Evolutionary conservation across 2,888 invertebrate species (phyloP).

Genomic region (Gymnoscelis rufifasciata): DNA sequence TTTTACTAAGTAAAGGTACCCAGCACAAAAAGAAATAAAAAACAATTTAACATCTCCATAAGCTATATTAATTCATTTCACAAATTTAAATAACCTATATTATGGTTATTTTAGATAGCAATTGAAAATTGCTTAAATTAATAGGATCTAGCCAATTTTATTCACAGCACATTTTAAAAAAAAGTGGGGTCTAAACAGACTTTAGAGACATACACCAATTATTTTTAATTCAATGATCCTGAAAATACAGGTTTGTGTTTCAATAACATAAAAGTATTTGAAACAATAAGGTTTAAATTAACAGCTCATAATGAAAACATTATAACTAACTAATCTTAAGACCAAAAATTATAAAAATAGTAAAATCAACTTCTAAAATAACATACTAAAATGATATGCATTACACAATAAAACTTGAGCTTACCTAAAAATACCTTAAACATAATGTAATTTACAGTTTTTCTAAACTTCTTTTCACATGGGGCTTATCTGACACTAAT

Average conservation of each 20-base stretch:
- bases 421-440: constrained; percentile 30
- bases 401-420: constrained; percentile 35
- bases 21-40: constrained; percentile 60
- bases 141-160: constrained; percentile 7
- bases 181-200: too few relatives aligned
- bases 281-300: too few relatives aligned
- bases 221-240: too few relatives aligned
- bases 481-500: neutral
- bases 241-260: too few relatives aligned
- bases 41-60: constrained; percentile 48
- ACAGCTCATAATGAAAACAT: too few relatives aligned
- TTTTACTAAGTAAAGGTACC: too few relatives aligned
- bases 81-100: neutral
- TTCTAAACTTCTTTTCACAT: neutral
- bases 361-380: constrained; percentile 22
- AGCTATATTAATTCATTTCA: constrained; percentile 39
- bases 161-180: constrained; percentile 39
- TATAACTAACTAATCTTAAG: neutral
- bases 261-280: too few relatives aligned
- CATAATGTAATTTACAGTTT: constrained; percentile 9
- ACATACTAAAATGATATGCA: constrained; percentile 48
- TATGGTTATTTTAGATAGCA: too few relatives aligned
- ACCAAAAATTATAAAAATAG: constrained; percentile 30
- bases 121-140: too few relatives aligned
- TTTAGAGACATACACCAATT: too few relatives aligned